These are phyloP conservation scores for Chrosomus eos DNA, from an alignment of 2,797 vertebrate species.

Conservation along the genomic window DNA sequence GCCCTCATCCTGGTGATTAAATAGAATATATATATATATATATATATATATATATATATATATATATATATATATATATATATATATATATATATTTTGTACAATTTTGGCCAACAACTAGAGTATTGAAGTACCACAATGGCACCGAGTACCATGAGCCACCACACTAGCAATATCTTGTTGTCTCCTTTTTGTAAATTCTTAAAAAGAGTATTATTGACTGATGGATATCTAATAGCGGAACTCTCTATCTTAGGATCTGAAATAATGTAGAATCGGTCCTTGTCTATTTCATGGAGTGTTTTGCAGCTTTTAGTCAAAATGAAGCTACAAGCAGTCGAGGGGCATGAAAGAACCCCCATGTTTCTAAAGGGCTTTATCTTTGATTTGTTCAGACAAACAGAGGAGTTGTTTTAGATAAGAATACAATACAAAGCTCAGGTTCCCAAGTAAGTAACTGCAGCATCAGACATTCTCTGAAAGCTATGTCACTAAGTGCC, in stretches of 20 bases:
- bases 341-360: conserved; percentile 70
- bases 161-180: conserved; percentile 1
- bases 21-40: conserved; percentile 14
- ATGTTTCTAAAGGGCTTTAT: conserved; percentile 68
- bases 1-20: conserved; percentile 51
- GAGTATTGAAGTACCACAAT: background rate
- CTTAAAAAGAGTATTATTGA: conserved; percentile 54
- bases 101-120: background rate
- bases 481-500: background rate
- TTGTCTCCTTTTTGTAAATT: conserved; percentile 38
- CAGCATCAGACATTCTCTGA: conserved; percentile 49
- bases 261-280: conserved; percentile 69
- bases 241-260: conserved; percentile 69
- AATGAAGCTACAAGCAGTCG: conserved; percentile 71
- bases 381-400: conserved; percentile 43
- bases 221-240: conserved; percentile 70
- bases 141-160: background rate
- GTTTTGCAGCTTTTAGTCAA: conserved; percentile 67
- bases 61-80: background rate
- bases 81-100: background rate
- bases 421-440: conserved; percentile 56
- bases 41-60: background rate
- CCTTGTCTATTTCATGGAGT: conserved; percentile 25
- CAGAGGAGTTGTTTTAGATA: conserved; percentile 43
- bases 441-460: conserved; percentile 63